Base-by-base conservation (phyloP, 2,888 invertebrate genomes). In the Petrophora chlorosata region DNA sequence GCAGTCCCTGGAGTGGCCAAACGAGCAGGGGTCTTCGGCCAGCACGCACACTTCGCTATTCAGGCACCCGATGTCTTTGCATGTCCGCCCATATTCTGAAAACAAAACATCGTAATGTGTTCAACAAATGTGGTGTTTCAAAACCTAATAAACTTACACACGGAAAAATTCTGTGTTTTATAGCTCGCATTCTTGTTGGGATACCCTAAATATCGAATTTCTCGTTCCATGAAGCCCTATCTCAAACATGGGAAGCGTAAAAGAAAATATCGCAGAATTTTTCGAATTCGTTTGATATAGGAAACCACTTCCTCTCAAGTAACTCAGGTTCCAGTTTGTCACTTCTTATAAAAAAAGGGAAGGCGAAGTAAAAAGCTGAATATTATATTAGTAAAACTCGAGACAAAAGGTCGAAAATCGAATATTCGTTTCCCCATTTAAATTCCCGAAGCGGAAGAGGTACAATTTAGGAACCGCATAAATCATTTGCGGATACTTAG, bases 31-130 rank as follows among this genome's bases (percentile, higher is more conserved):
- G 63, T 95, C 95, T 67, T 94, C 93, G 0, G 92, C 92, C 73
- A 94, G 91, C 45, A 95, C 92, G 79, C 96, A 96, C 49, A 92
- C 92, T 82, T 96, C 92, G 67, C 88, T 94, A 71, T 92, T 93
- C 42, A 92, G 85, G 70, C 96, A 96, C 36, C 95, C 95, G 65
- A 96, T 96, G 72, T 96, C 96, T 68, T 91, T 92, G 78, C 96
- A 96, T 13, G 92, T 91, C 61, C 95, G 92, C 51, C 95, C 95
- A 77, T 95, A 96, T 82, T 96, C 95, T 96, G 86, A 26, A 89
- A 47, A 33, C 12, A 17, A 14, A 23, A 13, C n/a, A 35, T 17
- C 8, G 22, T 22, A 22, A 22, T 8, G 22, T 22, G n/a, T n/a
- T n/a, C n/a, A n/a, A 7, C 19, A 26, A 8, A 17, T 30, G 17